Percentiles rank a stretch among this genome's conserved stretches.
phyloP scores from a whole-genome alignment of 2,888 invertebrate genomes.

The Athalia circularis region DNA sequence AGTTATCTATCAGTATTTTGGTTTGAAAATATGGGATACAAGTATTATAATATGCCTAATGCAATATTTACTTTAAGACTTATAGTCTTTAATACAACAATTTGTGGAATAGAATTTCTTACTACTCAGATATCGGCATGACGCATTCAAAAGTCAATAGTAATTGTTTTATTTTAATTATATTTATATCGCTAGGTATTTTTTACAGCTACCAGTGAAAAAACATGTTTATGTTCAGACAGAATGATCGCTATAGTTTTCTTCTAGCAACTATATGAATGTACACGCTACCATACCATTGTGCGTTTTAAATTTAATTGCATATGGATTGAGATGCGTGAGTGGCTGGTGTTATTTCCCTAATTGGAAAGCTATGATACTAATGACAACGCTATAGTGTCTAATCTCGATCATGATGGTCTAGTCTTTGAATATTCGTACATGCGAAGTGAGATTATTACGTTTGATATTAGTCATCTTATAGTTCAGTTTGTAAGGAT shows the following conservation, averaged over 20 bases:
- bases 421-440: slow-evolving; percentile 13
- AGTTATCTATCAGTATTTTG: not conserved
- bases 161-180: not conserved
- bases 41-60: not conserved
- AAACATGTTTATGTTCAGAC: not conserved
- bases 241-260: not conserved
- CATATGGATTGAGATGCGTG: not conserved
- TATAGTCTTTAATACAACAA: not conserved
- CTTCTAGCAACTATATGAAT: not conserved
- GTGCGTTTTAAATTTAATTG: not conserved
- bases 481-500: not conserved
- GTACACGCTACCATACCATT: not conserved
- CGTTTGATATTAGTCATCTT: not conserved
- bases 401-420: slow-evolving; percentile 7
- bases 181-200: not conserved
- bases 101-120: not conserved
- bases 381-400: not conserved
- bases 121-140: not conserved
- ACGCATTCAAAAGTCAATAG: slow-evolving; percentile 10
- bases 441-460: slow-evolving; percentile 3
- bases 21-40: slow-evolving; percentile 3
- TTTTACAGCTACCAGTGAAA: not conserved
- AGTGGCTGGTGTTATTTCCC: slow-evolving; percentile 1
- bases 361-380: not conserved
- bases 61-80: slow-evolving; percentile 6